Evolutionary conservation across 2,888 invertebrate species (phyloP).

Genomic region (Pycnomerus fuliginosus): DNA sequence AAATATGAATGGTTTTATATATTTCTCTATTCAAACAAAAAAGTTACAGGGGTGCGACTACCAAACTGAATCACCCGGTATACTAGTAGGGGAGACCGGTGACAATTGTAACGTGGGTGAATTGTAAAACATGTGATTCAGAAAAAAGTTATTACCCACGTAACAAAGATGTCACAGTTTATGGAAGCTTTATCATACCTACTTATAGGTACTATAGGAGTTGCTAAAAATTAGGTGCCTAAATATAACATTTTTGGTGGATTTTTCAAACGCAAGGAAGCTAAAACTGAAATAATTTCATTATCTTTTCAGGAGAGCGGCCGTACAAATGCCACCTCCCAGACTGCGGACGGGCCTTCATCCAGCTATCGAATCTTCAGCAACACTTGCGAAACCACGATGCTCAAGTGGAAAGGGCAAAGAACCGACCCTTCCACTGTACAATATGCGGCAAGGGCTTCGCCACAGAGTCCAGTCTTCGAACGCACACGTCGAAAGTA

Average conservation of each 20-base stretch:
- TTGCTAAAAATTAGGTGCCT: no score
- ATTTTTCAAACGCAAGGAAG: neutral
- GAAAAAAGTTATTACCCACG: no score
- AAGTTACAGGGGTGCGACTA: no score
- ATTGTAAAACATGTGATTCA: no score
- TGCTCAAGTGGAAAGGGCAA: conserved; percentile 91
- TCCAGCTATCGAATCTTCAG: conserved; percentile 93
- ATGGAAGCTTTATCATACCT: no score
- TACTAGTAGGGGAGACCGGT: no score
- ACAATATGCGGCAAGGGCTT: conserved; percentile 96
- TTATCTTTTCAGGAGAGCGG: conserved; percentile 76
- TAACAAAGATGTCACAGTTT: no score
- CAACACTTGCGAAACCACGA: conserved; percentile 96
- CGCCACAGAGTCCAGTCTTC: conserved; percentile 91
- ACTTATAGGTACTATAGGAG: no score
- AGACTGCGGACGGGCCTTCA: conserved; percentile 94
- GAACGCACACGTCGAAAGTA: conserved; percentile 97
- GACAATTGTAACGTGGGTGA: no score
- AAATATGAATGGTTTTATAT: no score
- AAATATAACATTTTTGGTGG: neutral
- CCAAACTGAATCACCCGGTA: no score
- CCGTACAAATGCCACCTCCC: conserved; percentile 96
- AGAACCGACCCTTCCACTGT: conserved; percentile 94
- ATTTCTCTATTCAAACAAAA: no score
- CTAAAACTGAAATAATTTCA: neutral